These are phyloP conservation scores for Kuschelorhynchus macadamiae DNA, from an alignment of 2,888 invertebrate species.

Conservation along the genomic window DNA sequence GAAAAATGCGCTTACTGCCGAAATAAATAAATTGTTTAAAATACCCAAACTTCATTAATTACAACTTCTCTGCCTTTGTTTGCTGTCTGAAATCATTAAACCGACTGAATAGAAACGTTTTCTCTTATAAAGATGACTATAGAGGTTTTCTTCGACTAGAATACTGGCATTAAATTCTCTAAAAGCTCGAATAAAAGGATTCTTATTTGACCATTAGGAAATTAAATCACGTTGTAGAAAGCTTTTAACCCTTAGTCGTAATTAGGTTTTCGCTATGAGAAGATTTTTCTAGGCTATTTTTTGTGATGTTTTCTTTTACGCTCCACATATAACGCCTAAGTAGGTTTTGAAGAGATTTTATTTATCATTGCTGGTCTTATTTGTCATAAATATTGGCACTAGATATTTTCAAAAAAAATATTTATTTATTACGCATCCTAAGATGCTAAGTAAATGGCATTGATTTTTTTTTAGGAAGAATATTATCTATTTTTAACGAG, in stretches of 20 bases:
- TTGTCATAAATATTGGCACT: no score
- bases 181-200: constrained; percentile 51
- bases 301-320: background rate
- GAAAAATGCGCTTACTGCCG: no score
- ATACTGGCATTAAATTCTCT: constrained; percentile 35
- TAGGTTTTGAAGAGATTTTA: no score
- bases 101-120: constrained; percentile 52
- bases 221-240: constrained; percentile 35
- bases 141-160: constrained; percentile 50
- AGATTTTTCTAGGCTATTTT: constrained; percentile 15
- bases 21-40: background rate
- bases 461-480: no score
- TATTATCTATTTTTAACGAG: no score
- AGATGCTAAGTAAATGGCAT: no score
- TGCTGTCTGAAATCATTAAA: constrained; percentile 46
- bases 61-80: constrained; percentile 51
- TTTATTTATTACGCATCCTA: no score
- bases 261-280: constrained; percentile 25
- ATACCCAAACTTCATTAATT: constrained; percentile 45
- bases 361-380: no score
- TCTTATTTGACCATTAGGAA: constrained; percentile 52
- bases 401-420: no score
- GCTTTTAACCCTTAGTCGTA: constrained; percentile 18
- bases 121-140: constrained; percentile 54
- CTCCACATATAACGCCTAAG: background rate